Evolutionary conservation across 1,140 invertebrate genomes (phyloP), one percentile per base, ranked within the genome.

Genomic region (Hesperophylax magnus): DNA sequence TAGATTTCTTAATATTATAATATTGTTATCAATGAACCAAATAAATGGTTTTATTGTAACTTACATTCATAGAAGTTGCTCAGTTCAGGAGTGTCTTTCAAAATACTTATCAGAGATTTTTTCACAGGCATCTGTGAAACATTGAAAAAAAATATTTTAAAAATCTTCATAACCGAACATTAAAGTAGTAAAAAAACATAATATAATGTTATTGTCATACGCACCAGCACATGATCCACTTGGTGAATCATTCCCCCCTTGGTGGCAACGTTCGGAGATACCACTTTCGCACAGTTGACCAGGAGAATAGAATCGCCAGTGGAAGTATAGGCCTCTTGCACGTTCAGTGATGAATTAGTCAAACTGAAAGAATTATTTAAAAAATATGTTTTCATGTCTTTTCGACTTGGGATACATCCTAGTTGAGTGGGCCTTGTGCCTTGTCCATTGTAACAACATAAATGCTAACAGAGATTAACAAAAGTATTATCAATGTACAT

Each of bases 191-290:
- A 34, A 34, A 34, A 34, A 34, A 34, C 7, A 34, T 3, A 34
- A 7, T 7, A 47, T 9, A 47, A 47, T 47, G 39, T 14, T 14
- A 47, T 47, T 47, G 56, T 18, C 2, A 18, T 58, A 76, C 47
- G 71, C 75, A 83, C 81, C 81, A 83, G 72, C 4, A 80, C 75
- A 9, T 76, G 60, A 31, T 83, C 78, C 14, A 83, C 75, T 24
- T 31, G 69, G 67, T 83, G 78, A 9, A 83, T 56, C 9, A 83
- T 63, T 61, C 74, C 81, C 17, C 72, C 78, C 22, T 54, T 63
- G n/a, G 78, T 78, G 31, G 72, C 71, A 17, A 77, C 78, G 27
- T 82, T 72, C 1, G 74, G 47, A 8, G 61, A 27, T 39, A 60
- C 9, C 4, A 83, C 54, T 65, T 63, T 77, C 14, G 74, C 75